Evolutionary conservation across 2,113 vertebrate species (phyloP), one percentile per base, ranked within the genome.

Genomic region (Pseudorhombus dupliciocellatus): DNA sequence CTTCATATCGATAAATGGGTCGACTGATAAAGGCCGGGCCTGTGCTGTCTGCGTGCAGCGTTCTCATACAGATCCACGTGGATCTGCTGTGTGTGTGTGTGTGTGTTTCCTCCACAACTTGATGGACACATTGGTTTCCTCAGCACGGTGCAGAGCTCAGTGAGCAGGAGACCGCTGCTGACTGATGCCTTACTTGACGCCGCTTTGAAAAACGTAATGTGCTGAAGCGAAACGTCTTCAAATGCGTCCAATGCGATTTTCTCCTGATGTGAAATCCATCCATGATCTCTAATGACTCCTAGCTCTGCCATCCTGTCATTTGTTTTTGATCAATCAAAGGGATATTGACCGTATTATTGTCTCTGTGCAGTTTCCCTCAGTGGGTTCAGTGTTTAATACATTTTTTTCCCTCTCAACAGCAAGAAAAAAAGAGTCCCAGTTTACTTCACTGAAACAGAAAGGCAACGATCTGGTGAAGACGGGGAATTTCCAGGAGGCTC

Each of bases 381-480:
- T 11, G 34, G 34, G 2, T 3, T 37, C 34, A 12, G 34, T 37
- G 34, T 37, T 37, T 10, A 37, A 37, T 10, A 37, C 34, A 37
- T 46, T 46, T 46, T 20, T 22, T 63, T 79, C 71, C 70, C 37
- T 62, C 15, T 70, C 30, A 11, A 62, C 80, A 94, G 94, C 56
- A 42, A 87, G 84, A 86, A 92, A 87, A 83, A 81, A 83, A 42
- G 92, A 94, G 14, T 89, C 94, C 48, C 84, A 68, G 34, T 97
- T 97, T 86, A 90, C 86, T 70, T 68, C 61, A 52, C 75, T 96
- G 65, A 99, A 98, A 79, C 92, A 92, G 18, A 93, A 96, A 90
- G 97, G 96, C 58, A 98, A 98, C 72, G 92, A 94, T 6, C 90
- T 92, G 85, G 96, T 97, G 26, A 97, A 95, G 92, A 89, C 84